Evolutionary conservation across 1,140 invertebrate species (phyloP), one percentile per base, ranked within the genome.

Genomic region (Caerostris extrusa): DNA sequence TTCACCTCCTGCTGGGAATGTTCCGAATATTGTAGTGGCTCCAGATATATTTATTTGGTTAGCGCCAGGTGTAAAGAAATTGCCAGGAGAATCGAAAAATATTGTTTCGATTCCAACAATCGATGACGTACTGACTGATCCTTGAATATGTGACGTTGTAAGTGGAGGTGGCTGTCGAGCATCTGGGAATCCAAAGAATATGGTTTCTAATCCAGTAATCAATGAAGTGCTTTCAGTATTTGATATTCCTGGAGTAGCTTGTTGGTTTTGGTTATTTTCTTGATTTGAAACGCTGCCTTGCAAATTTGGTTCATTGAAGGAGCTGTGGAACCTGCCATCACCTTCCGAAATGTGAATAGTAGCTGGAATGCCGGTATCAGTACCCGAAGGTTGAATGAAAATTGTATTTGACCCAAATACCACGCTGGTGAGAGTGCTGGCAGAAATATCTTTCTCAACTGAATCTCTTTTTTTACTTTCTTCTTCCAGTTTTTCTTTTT

Each of bases 191-290:
- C 82, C 94, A 58, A 95, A 95, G 64, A 95, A 95, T 69, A 95
- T 94, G 5, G 95, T 95, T 77, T 95, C 94, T 7, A 83, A 67
- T 53, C 95, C 95, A 34, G 91, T 93, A 81, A 95, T 95, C 8
- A 95, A 19, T 53, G 93, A 93, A 7, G 94, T 94, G 17, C 83
- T 91, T 19, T 90, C 93, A 12, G 34, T 64, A 56, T 6, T 2
- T n/a, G 50, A 7, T 55, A 90, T 91, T 0, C 61, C 82, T 7
- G 94, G 90, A 6, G 90, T 91, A 19, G 64, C 56, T 88, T 88
- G 69, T 81, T 88, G 17, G 7, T 91, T 83, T 77, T 67, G 87
- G 56, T 81, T 85, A 58, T 64, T 91, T 34, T 60, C 89, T 17
- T 71, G 61, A 61, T 77, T 91, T 1, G 61, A 71, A 10, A 91